Conservation (phyloP, 2,888 invertebrate genomes). For the Brachyptera putata region DNA sequence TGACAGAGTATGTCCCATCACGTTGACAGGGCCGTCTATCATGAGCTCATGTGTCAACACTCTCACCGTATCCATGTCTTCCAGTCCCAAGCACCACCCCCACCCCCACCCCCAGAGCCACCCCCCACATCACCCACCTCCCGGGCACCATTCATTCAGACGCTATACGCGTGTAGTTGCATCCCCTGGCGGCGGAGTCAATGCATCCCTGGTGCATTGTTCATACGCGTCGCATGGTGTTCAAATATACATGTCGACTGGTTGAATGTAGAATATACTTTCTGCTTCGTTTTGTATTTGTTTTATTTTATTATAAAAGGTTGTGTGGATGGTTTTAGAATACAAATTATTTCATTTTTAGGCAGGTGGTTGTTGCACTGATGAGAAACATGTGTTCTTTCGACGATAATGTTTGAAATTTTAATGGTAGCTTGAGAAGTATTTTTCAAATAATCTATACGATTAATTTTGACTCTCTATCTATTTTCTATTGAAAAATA, state of each 20-base stretch:
- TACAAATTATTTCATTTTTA: too few species aligned
- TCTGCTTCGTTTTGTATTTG: too few species aligned
- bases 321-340: too few species aligned
- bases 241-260: not conserved
- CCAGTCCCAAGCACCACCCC: not conserved
- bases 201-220: not conserved
- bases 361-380: too few species aligned
- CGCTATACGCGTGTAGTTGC: not conserved
- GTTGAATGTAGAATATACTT: not conserved
- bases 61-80: constrained; percentile 6
- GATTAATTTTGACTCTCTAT: too few species aligned
- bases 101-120: not conserved
- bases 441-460: too few species aligned
- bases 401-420: too few species aligned
- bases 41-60: constrained; percentile 12
- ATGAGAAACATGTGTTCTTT: too few species aligned
- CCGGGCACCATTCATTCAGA: constrained; percentile 3
- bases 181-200: not conserved
- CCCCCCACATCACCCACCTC: not conserved
- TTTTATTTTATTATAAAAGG: too few species aligned
- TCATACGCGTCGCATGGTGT: not conserved
- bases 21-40: not conserved
- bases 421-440: too few species aligned
- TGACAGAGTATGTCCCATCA: not conserved
- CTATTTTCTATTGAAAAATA: too few species aligned